These are phyloP conservation scores for Lutjanus erythropterus DNA, from an alignment of 2,113 vertebrate genomes.

Conservation along the genomic window DNA sequence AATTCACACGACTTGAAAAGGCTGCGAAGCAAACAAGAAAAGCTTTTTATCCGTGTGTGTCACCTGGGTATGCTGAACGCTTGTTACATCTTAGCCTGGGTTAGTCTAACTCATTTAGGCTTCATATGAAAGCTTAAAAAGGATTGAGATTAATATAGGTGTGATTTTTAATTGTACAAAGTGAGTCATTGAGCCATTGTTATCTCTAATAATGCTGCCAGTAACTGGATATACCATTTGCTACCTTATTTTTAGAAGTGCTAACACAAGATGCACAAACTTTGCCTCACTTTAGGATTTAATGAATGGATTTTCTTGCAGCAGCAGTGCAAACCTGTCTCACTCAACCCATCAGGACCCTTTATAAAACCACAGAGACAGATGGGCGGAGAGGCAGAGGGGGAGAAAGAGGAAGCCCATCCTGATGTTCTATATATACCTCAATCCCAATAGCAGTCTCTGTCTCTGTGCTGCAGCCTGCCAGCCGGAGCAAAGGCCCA, in stretches of 20 bases:
- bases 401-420: conserved; percentile 63
- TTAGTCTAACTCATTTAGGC: not conserved
- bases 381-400: conserved; percentile 38
- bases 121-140: not conserved
- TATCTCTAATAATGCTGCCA: not conserved
- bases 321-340: conserved; percentile 15
- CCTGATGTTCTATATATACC: conserved; percentile 76
- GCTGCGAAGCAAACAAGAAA: conserved; percentile 11
- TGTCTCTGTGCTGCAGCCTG: conserved; percentile 56
- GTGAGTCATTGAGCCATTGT: not conserved
- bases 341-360: conserved; percentile 39
- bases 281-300: conserved; percentile 2
- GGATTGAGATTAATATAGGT: not conserved
- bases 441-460: conserved; percentile 62
- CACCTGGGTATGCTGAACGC: conserved; percentile 22
- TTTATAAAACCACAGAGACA: conserved; percentile 56
- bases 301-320: conserved; percentile 36
- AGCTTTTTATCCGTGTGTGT: conserved; percentile 9
- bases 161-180: not conserved
- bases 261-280: not conserved
- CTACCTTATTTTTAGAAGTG: conserved; percentile 4
- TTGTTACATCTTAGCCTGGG: conserved; percentile 8
- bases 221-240: not conserved
- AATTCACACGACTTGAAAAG: conserved; percentile 49
- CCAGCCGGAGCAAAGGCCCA: conserved; percentile 55